Evolutionary conservation across 2,113 vertebrate genomes (phyloP).

Genomic region (Ctenodactylus gundi): DNA sequence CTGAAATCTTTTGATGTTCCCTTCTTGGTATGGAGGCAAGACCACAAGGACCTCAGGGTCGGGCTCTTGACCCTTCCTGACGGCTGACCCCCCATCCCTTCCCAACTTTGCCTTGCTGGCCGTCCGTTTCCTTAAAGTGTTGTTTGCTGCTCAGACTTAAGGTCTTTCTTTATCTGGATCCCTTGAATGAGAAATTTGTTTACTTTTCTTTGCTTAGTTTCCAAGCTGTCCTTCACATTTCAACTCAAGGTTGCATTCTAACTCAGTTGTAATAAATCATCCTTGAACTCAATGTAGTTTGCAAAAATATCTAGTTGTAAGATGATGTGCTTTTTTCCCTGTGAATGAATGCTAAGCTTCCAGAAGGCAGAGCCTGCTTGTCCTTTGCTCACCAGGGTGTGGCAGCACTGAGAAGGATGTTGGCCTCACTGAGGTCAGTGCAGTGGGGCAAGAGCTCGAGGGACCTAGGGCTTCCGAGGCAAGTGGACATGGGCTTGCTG

Average conservation of each 20-base stretch:
- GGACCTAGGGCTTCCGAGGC: neutral
- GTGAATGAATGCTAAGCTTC: neutral
- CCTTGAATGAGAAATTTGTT: neutral
- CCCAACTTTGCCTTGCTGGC: too few relatives aligned
- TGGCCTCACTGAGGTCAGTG: neutral
- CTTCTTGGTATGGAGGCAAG: neutral
- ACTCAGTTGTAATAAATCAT: neutral
- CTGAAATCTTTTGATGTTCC: neutral
- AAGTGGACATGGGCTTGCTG: neutral
- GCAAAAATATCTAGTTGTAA: neutral
- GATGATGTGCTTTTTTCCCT: neutral
- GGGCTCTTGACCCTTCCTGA: too few relatives aligned
- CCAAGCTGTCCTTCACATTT: neutral
- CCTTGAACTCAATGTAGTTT: neutral
- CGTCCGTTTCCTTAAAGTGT: neutral
- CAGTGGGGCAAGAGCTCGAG: neutral
- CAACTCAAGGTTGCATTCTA: neutral
- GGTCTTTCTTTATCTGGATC: neutral
- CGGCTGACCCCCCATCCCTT: neutral
- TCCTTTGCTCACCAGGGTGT: neutral
- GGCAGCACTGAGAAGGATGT: neutral
- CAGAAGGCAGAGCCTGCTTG: neutral
- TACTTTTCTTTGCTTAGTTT: neutral
- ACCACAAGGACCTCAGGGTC: rapidly evolving
- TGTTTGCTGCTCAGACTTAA: neutral